phyloP scores from a whole-genome alignment of 2,113 vertebrate genomes.

The Nycticebus coucang region DNA sequence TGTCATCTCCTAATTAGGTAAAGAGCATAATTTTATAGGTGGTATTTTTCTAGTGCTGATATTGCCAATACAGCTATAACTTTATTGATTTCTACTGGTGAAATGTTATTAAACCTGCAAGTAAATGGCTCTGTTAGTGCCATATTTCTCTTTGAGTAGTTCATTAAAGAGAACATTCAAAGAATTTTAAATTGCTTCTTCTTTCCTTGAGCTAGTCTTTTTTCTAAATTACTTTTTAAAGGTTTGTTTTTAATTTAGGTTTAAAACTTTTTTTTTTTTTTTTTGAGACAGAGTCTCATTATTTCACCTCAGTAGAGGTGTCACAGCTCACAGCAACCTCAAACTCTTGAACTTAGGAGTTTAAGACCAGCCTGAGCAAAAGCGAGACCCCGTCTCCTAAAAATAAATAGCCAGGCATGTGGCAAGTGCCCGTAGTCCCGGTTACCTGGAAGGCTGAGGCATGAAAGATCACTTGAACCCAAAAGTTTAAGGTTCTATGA shows the following conservation, averaged over 20 bases:
- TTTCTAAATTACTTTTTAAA: constrained; percentile 29
- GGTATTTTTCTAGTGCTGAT: constrained; percentile 33
- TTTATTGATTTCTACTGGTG: not conserved
- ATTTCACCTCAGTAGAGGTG: too few relatives aligned
- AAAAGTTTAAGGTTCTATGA: too few relatives aligned
- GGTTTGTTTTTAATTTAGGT: constrained; percentile 55
- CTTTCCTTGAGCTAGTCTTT: not conserved
- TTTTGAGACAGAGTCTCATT: too few relatives aligned
- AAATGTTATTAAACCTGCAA: not conserved
- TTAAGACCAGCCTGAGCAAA: too few relatives aligned
- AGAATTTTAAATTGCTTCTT: constrained; percentile 19
- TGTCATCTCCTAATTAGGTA: constrained; percentile 45
- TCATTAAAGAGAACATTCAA: constrained; percentile 45
- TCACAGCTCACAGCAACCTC: too few relatives aligned
- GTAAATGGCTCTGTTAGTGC: not conserved
- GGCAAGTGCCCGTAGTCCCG: too few relatives aligned
- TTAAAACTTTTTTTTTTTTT: not conserved
- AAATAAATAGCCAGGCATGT: too few relatives aligned
- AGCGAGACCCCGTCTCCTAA: too few relatives aligned
- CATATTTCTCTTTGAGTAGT: constrained; percentile 35
- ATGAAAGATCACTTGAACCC: too few relatives aligned
- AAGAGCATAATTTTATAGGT: not conserved
- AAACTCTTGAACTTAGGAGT: too few relatives aligned
- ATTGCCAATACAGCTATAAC: not conserved
- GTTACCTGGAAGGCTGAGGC: too few relatives aligned